Base-by-base conservation (phyloP, 2,113 vertebrate genomes). In the Mus pahari region DNA sequence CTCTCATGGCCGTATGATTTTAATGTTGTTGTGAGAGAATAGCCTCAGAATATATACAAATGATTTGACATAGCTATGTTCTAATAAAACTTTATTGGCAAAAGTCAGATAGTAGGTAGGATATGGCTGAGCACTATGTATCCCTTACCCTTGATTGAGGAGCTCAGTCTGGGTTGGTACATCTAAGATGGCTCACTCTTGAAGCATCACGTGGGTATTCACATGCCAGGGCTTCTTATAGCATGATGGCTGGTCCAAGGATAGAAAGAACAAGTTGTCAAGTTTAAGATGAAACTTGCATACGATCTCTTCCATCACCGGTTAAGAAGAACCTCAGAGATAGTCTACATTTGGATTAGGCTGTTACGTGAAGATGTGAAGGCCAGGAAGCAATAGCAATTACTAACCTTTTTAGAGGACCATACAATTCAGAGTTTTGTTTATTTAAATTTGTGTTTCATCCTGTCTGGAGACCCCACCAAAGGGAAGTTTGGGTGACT, bases 71-170 rank as follows among this genome's bases (percentile, higher is more conserved):
- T 5, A 36, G 39, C n/a, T 82, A 2, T 42, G 33, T 87, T 89
- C 53, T 58, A 78, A 58, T 84, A 83, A 93, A 64, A 84, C 31
- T 86, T 89, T 71, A 36, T n/a, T 84, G 87, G 60, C 64, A 87
- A 83, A 91, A 92, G 20, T 79, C 79, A 81, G n/a, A 10, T 10
- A 7, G 33, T 1, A 12, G 83, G 71, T 50, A n/a, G 48, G 17
- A 36, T 31, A 6, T 14, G 4, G 5, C 36, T 36, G 19, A 70
- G 75, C 73, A 20, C 39, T 77, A 16, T 4, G 75, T 39, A 75
- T 89, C 42, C 19, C 5, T 48, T 50, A n/a, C 33, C 64, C 79
- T 75, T n/a, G 66, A 86, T 62, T 33, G 74, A 60, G 42, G 62
- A n/a, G 86, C 36, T 70, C 50, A 8, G 0, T 58, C 28, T 86